These are phyloP conservation scores for Hypotaenidia okinawae DNA, from an alignment of 2,797 vertebrate species.

Conservation along the genomic window DNA sequence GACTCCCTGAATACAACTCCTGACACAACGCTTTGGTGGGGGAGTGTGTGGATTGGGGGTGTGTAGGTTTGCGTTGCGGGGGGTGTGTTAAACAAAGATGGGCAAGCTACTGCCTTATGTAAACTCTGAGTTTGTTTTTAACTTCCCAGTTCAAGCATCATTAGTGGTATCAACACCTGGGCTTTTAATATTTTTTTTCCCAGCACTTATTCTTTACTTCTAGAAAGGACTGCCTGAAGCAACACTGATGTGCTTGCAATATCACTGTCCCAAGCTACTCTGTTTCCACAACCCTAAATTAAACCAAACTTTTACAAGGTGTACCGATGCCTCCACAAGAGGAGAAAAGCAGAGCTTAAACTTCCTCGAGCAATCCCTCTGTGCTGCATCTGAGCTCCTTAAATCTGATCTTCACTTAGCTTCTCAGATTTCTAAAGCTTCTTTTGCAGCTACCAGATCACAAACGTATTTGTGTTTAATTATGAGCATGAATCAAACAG, in stretches of 20 bases:
- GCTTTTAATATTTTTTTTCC: neutral
- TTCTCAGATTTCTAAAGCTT: neutral
- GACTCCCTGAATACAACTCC: neutral
- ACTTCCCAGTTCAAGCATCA: neutral
- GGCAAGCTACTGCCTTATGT: neutral
- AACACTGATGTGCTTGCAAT: neutral
- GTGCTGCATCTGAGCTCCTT: neutral
- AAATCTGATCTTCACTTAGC: neutral
- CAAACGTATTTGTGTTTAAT: neutral
- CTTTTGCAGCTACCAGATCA: neutral
- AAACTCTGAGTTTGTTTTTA: neutral
- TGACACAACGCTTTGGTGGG: rapidly evolving
- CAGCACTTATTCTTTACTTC: neutral
- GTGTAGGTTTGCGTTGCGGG: too few species aligned
- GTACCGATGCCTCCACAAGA: neutral
- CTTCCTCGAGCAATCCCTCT: neutral
- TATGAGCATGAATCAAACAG: neutral
- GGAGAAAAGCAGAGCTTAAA: neutral
- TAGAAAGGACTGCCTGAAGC: neutral
- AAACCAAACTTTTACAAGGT: neutral
- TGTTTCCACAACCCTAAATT: neutral
- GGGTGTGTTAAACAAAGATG: neutral
- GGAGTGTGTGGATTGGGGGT: rapidly evolving
- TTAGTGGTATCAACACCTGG: neutral
- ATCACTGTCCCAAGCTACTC: neutral